A percentile compares a stretch with the other conserved stretches of the same genome.
These are phyloP conservation scores for Pelodytes ibericus DNA, from an alignment of 2,797 vertebrate species.

Conservation along the genomic window DNA sequence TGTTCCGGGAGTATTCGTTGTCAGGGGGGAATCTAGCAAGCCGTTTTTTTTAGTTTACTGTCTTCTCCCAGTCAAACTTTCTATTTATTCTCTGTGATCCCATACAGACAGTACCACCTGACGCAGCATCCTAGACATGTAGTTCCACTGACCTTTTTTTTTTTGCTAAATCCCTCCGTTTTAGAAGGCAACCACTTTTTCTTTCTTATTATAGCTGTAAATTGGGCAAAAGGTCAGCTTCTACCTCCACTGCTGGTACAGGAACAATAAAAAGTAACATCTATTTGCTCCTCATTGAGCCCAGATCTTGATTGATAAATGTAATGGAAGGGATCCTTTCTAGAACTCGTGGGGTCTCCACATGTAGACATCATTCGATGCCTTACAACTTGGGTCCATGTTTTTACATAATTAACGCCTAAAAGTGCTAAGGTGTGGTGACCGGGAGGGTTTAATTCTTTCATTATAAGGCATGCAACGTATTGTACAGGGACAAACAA, in stretches of 20 bases:
- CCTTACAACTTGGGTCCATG: no score
- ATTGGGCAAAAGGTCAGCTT: slow-evolving; percentile 40
- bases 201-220: slow-evolving; percentile 31
- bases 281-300: slow-evolving; percentile 18
- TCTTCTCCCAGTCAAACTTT: slow-evolving; percentile 44
- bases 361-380: no score
- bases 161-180: slow-evolving; percentile 10
- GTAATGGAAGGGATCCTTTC: not conserved
- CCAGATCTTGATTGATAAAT: slow-evolving; percentile 16
- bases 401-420: no score
- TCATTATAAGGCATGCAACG: no score
- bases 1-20: slow-evolving; percentile 64
- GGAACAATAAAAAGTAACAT: slow-evolving; percentile 27
- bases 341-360: no score
- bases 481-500: no score
- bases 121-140: slow-evolving; percentile 12
- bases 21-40: slow-evolving; percentile 46
- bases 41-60: slow-evolving; percentile 54
- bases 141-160: slow-evolving; percentile 38
- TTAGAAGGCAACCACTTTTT: slow-evolving; percentile 21
- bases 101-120: slow-evolving; percentile 26
- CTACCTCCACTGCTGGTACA: slow-evolving; percentile 38
- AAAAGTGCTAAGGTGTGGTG: no score
- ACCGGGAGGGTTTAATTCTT: no score
- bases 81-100: slow-evolving; percentile 58